phyloP scores from a whole-genome alignment of 1,140 invertebrate species.

The Galendromus occidentalis region DNA sequence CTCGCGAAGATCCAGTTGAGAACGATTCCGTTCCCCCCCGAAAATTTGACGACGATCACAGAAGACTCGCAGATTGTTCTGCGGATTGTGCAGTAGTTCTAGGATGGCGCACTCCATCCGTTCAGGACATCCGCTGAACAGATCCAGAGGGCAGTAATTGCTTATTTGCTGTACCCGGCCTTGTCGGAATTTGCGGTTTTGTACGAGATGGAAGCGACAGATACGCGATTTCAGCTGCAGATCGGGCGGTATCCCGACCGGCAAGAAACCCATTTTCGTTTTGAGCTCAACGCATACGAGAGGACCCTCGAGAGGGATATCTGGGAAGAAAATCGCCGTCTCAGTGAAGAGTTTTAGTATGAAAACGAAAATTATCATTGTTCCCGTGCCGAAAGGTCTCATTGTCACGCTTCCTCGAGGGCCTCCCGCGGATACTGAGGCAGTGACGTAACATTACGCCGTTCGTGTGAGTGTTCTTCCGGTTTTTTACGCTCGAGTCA shows the following conservation, averaged over 20 bases:
- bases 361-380: too few relatives aligned
- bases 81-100: constrained; percentile 18
- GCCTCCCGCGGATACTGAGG: too few relatives aligned
- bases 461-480: too few relatives aligned
- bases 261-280: constrained; percentile 22
- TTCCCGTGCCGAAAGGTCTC: too few relatives aligned
- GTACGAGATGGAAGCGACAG: constrained; percentile 19
- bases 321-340: too few relatives aligned
- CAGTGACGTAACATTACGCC: too few relatives aligned
- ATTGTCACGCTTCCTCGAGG: too few relatives aligned
- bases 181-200: constrained; percentile 18
- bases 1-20: neutral
- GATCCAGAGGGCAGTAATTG: constrained; percentile 22
- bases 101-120: constrained; percentile 17
- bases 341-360: too few relatives aligned
- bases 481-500: too few relatives aligned
- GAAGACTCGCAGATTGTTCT: constrained; percentile 23
- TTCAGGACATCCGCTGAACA: constrained; percentile 19
- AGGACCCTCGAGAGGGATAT: constrained; percentile 11
- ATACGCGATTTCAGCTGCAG: constrained; percentile 14
- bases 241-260: neutral
- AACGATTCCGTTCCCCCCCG: constrained; percentile 15
- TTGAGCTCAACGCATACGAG: constrained; percentile 19
- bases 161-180: constrained; percentile 17
- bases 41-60: constrained; percentile 17